phyloP scores from a whole-genome alignment of 2,888 invertebrate species.

The Acronicta leporina region DNA sequence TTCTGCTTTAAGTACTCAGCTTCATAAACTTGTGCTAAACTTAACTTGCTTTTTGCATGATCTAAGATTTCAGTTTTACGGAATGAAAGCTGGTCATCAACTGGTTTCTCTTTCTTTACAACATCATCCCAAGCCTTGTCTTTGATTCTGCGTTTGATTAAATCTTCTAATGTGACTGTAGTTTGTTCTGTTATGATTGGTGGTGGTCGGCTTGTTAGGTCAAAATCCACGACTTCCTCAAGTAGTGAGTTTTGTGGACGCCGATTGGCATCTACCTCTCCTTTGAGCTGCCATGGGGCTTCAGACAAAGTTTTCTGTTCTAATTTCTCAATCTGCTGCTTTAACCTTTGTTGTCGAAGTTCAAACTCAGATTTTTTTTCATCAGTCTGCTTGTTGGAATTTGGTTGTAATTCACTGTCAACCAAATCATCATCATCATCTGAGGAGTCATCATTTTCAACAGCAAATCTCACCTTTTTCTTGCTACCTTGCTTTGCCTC shows the following conservation, averaged over 20 bases:
- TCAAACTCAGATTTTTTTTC: constrained; percentile 92
- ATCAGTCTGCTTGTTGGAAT: constrained; percentile 49
- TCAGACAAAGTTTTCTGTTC: constrained; percentile 93
- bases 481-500: constrained; percentile 59
- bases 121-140: constrained; percentile 99
- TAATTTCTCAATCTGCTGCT: constrained; percentile 91
- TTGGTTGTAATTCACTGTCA: constrained; percentile 58
- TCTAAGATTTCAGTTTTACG: constrained; percentile 96
- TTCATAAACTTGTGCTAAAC: constrained; percentile 98
- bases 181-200: constrained; percentile 98
- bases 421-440: constrained; percentile 68
- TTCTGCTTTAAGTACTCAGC: constrained; percentile 93
- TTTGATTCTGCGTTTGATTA: constrained; percentile 97
- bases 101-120: constrained; percentile 94
- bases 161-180: constrained; percentile 95
- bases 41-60: constrained; percentile 98
- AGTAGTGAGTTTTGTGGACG: constrained; percentile 97
- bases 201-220: constrained; percentile 94
- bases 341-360: constrained; percentile 92
- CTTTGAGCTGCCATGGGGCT: constrained; percentile 98
- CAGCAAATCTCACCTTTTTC: constrained; percentile 72
- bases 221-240: constrained; percentile 97
- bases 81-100: constrained; percentile 94
- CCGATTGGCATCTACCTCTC: constrained; percentile 94
- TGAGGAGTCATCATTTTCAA: constrained; percentile 54